A percentile compares a stretch with the other conserved stretches of the same genome.
Evolutionary conservation across 2,797 vertebrate genomes (phyloP).

Genomic region (Ceyx erithaca): DNA sequence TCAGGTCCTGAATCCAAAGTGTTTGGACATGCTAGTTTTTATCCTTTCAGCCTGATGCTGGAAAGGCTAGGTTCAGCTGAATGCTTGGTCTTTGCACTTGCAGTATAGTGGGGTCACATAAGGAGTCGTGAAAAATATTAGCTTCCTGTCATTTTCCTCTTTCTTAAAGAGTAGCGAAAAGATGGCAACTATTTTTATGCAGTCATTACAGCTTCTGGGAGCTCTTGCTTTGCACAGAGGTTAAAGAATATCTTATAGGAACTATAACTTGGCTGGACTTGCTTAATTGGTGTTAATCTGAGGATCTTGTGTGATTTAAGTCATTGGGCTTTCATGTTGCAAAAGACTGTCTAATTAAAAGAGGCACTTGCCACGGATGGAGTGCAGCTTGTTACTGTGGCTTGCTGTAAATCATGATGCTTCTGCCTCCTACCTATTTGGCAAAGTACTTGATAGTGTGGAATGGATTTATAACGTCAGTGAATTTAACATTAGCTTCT

Average conservation of each 20-base stretch:
- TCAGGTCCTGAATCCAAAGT: neutral
- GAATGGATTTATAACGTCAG: neutral
- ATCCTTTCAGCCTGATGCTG: neutral
- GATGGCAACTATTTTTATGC: neutral
- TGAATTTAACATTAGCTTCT: neutral
- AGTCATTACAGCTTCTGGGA: neutral
- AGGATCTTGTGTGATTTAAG: neutral
- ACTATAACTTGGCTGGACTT: neutral
- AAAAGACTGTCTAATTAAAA: neutral
- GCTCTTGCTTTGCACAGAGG: neutral
- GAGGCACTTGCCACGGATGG: neutral
- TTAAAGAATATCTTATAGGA: neutral
- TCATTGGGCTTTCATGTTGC: neutral
- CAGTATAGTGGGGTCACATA: neutral
- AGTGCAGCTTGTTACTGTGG: neutral
- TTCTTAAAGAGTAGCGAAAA: neutral
- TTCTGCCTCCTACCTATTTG: neutral
- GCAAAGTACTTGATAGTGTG: neutral
- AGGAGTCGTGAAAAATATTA: neutral
- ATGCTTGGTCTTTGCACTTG: neutral
- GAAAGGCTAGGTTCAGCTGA: neutral
- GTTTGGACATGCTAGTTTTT: neutral
- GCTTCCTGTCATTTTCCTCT: neutral
- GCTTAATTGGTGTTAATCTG: conserved; percentile 3
- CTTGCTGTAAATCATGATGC: neutral